These are phyloP conservation scores for Zygogramma bicolorata DNA, from an alignment of 2,888 invertebrate species.

Conservation along the genomic window DNA sequence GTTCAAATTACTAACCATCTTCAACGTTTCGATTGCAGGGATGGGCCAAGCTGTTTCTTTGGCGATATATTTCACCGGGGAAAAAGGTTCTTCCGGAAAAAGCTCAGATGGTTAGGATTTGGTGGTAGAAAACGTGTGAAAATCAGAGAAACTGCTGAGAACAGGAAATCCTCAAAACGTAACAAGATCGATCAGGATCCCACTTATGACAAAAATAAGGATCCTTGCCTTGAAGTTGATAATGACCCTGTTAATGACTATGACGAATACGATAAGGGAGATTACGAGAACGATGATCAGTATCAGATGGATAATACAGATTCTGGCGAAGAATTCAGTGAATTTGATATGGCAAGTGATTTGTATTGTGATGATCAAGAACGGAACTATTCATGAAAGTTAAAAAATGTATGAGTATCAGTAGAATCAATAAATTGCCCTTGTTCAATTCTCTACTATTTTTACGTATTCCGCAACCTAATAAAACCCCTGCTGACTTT, in stretches of 20 bases:
- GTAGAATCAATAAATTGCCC: too few relatives aligned
- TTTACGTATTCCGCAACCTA: too few relatives aligned
- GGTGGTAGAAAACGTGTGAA: constrained; percentile 38
- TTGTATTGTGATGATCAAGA: too few relatives aligned
- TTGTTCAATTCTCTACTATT: too few relatives aligned
- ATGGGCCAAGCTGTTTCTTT: constrained; percentile 42
- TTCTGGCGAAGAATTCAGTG: not conserved
- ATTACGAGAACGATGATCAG: not conserved
- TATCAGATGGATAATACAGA: not conserved
- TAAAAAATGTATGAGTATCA: too few relatives aligned
- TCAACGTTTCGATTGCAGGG: constrained; percentile 31
- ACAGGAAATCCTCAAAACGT: not conserved
- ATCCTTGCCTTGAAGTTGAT: not conserved
- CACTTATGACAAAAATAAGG: not conserved
- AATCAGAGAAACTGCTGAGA: constrained; percentile 35
- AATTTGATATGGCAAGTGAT: not conserved
- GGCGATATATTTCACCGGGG: constrained; percentile 38
- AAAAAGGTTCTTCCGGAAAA: constrained; percentile 35
- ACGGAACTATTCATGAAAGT: too few relatives aligned
- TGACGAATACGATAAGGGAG: not conserved
- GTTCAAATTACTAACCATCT: too few relatives aligned
- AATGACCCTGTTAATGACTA: too few relatives aligned
- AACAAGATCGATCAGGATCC: not conserved
- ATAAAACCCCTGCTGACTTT: too few relatives aligned
- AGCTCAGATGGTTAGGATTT: constrained; percentile 36